Evolutionary conservation across 1,140 invertebrate genomes (phyloP), one percentile per base, ranked within the genome.

Genomic region (Cardiocondyla obscurior): DNA sequence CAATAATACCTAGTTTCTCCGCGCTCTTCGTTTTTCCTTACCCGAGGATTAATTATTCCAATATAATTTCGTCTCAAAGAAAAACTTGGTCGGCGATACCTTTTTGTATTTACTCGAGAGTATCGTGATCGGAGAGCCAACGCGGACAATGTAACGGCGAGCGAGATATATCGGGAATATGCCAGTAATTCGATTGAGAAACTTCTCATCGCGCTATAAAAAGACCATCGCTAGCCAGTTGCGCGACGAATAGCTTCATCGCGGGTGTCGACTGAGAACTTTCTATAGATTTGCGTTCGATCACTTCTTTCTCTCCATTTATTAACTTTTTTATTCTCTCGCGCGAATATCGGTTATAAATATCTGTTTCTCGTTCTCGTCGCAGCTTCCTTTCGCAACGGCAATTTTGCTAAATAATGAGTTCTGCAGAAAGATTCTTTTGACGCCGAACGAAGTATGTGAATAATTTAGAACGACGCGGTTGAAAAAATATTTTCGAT

Each of bases 371-470:
- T 51, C 73, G 22, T 16, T 36, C 42, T 16, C 28, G 28, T 12
- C 33, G 16, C 14, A 33, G 42, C 30, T 44, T 28, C 39, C 33
- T 67, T 51, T 39, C 57, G 25, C 16, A 33, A 60, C 51, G 65
- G 72, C 60, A 87, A 89, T 86, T 82, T 89, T 64, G 55, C 72
- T 85, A 70, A n/a, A 88, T 89, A 90, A 90, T 89, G 88, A 90
- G 88, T 90, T 84, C 81, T 86, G 81, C 87, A 86, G 83, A 89
- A 85, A 89, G 89, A 90, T 90, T 89, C 89, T 86, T 88, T 92
- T 85, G 83, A 69, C 82, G 64, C 25, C 57, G 65, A 72, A 62
- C 87, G 87, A 87, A 82, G 74, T 82, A 62, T 60, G 84, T 73
- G 90, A 89, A 88, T 88, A 88, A 90, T 89, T 90, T 82, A 72